Conservation (phyloP, 2,888 invertebrate genomes). For the Acrobasis consociella region DNA sequence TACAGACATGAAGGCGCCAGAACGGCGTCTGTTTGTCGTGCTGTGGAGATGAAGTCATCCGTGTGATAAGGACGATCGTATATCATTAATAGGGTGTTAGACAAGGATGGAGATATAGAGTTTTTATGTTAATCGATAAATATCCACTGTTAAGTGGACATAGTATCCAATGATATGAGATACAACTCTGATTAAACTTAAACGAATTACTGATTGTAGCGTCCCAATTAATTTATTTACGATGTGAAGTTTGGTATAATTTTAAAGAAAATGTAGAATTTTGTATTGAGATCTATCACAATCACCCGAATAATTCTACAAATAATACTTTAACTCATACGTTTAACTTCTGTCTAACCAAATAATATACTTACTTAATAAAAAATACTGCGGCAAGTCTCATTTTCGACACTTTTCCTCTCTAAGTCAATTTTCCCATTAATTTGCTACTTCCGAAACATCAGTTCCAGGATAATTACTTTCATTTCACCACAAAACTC, state of each 20-base stretch:
- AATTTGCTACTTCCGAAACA: background rate
- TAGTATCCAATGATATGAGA: background rate
- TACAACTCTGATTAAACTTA: background rate
- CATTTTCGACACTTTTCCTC: background rate
- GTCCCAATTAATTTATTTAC: no score
- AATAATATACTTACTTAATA: no score
- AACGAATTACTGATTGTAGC: no score
- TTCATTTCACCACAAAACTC: background rate
- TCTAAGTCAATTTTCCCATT: background rate
- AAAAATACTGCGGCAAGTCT: no score
- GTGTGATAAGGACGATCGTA: slow-evolving; percentile 25
- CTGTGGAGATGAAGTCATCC: slow-evolving; percentile 42
- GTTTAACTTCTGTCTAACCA: no score
- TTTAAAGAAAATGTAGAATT: no score
- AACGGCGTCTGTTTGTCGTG: slow-evolving; percentile 45
- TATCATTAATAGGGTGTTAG: slow-evolving; percentile 3
- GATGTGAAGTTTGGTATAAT: no score
- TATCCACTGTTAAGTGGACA: slow-evolving; percentile 4
- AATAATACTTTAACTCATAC: no score
- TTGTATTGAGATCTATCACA: no score
- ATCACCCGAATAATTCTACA: no score
- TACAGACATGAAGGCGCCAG: slow-evolving; percentile 53
- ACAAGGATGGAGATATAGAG: slow-evolving; percentile 22
- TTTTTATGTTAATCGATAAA: slow-evolving; percentile 28
- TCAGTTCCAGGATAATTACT: background rate